A percentile compares a stretch with the other conserved stretches of the same genome.
phyloP scores from a whole-genome alignment of 2,113 vertebrate genomes.

The Micromys minutus region DNA sequence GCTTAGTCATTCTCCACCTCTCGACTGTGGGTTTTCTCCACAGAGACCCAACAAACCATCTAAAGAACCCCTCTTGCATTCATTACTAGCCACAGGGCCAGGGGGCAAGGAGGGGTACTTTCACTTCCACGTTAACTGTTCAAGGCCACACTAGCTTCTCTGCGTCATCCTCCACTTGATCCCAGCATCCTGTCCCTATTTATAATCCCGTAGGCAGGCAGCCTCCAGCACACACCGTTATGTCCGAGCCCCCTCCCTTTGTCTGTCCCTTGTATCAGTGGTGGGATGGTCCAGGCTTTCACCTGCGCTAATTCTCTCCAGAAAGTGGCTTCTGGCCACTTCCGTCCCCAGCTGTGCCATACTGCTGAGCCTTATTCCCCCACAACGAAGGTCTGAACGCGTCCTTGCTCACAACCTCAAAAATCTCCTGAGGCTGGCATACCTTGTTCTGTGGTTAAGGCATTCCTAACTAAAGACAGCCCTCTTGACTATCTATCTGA shows the following conservation, averaged over 20 bases:
- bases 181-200: background rate
- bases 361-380: background rate
- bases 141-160: background rate
- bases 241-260: background rate
- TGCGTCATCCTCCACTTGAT: background rate
- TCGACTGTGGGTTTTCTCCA: background rate
- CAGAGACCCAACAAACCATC: background rate
- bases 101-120: background rate
- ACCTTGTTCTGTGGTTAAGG: conserved; percentile 9
- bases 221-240: background rate
- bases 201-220: background rate
- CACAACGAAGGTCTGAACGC: background rate
- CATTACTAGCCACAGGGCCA: background rate
- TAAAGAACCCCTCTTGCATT: background rate
- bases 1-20: background rate
- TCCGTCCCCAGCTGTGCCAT: background rate
- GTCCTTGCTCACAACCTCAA: background rate
- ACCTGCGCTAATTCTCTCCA: background rate
- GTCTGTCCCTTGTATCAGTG: background rate
- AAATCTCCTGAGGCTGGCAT: background rate
- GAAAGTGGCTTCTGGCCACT: conserved; percentile 21
- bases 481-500: background rate
- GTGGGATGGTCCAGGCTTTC: background rate
- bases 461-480: conserved; percentile 37
- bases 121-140: background rate